These are phyloP conservation scores for Cyclopterus lumpus DNA, from an alignment of 2,797 vertebrate genomes.

Conservation along the genomic window DNA sequence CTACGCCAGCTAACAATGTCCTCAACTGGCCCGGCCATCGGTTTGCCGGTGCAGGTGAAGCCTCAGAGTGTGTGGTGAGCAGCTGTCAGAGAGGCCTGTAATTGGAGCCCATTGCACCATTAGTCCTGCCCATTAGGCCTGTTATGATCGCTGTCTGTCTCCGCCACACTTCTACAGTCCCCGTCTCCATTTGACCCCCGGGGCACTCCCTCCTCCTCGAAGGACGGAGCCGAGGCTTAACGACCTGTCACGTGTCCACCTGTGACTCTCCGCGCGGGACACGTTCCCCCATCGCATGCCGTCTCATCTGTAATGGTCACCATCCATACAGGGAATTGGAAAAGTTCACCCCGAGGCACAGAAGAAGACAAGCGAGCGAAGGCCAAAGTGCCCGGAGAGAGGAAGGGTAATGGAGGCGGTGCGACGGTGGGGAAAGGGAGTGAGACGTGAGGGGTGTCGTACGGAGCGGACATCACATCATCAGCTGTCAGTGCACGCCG, in stretches of 20 bases:
- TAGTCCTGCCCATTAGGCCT: slow-evolving; percentile 80
- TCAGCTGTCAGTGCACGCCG: slow-evolving; percentile 45
- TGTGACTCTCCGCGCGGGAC: slow-evolving; percentile 58
- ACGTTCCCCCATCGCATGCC: slow-evolving; percentile 42
- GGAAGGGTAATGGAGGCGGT: slow-evolving; percentile 45
- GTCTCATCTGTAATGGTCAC: slow-evolving; percentile 71
- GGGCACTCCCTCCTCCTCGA: slow-evolving; percentile 62
- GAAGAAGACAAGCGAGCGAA: slow-evolving; percentile 27
- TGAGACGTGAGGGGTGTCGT: slow-evolving; percentile 38
- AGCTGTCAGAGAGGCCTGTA: slow-evolving; percentile 82
- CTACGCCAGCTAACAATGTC: slow-evolving; percentile 67
- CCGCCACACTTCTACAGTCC: slow-evolving; percentile 63
- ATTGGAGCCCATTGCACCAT: slow-evolving; percentile 82
- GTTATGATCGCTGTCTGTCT: slow-evolving; percentile 82
- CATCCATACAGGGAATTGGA: slow-evolving; percentile 61
- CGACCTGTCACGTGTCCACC: slow-evolving; percentile 74
- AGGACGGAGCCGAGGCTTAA: slow-evolving; percentile 68
- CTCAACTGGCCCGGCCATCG: slow-evolving; percentile 45
- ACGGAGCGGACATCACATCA: slow-evolving; percentile 41
- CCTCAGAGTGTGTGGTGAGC: slow-evolving; percentile 65
- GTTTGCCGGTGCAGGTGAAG: slow-evolving; percentile 70
- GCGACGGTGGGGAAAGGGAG: slow-evolving; percentile 24
- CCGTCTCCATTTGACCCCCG: slow-evolving; percentile 79
- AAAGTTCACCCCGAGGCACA: slow-evolving; percentile 52
- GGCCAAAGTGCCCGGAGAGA: slow-evolving; percentile 32